A percentile compares a stretch with the other conserved stretches of the same genome.
Conservation (phyloP, 2,888 invertebrate species). For the Tipula unca region DNA sequence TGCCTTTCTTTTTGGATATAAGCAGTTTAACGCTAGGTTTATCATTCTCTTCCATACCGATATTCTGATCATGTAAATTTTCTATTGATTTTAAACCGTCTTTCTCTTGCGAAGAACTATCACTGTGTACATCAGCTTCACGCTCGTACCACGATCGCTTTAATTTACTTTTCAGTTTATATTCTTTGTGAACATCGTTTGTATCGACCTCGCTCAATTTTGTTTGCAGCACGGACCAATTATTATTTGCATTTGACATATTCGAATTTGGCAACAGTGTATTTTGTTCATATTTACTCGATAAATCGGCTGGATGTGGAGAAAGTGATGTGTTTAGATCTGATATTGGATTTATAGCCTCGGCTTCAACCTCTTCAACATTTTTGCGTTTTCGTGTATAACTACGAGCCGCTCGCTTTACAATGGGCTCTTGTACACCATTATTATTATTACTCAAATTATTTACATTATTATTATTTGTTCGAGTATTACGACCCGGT, state of each 20-base stretch:
- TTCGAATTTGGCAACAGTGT: neutral
- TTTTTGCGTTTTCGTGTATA: conserved; percentile 38
- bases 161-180: conserved; percentile 38
- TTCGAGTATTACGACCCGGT: conserved; percentile 25
- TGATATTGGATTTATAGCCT: neutral
- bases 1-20: conserved; percentile 76
- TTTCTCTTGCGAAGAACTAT: conserved; percentile 1
- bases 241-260: conserved; percentile 2
- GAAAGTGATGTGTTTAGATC: neutral
- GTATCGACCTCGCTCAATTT: neutral
- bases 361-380: neutral
- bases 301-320: neutral
- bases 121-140: conserved; percentile 24
- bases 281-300: neutral
- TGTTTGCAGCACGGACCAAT: neutral
- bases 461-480: conserved; percentile 24
- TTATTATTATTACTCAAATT: conserved; percentile 20
- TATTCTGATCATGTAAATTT: conserved; percentile 15
- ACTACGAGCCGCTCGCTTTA: conserved; percentile 27
- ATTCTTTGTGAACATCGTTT: conserved; percentile 29
- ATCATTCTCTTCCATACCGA: conserved; percentile 34
- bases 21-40: conserved; percentile 58
- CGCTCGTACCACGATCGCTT: conserved; percentile 36
- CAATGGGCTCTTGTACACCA: neutral
- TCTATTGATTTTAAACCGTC: neutral